Conservation (phyloP, 1,140 invertebrate species). For the Ceratina australensis region DNA sequence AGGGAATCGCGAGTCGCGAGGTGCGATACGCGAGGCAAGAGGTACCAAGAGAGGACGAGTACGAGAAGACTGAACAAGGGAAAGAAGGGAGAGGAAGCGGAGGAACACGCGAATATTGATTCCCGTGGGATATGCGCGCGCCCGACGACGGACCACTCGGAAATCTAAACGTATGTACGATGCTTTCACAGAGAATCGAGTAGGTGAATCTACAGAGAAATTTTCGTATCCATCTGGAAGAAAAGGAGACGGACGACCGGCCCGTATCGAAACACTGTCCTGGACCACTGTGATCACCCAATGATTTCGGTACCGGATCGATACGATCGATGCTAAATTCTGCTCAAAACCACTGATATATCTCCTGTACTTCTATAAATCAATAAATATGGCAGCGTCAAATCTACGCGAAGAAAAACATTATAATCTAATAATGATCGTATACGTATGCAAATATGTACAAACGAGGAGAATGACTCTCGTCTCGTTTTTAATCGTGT, state of each 20-base stretch:
- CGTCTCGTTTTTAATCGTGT: too few species aligned
- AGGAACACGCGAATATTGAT: slow-evolving; percentile 79
- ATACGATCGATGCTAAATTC: too few species aligned
- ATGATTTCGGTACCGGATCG: too few species aligned
- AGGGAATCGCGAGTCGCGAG: slow-evolving; percentile 48
- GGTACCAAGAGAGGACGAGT: slow-evolving; percentile 35
- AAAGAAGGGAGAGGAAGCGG: slow-evolving; percentile 43
- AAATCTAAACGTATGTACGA: slow-evolving; percentile 65
- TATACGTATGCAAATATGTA: too few species aligned
- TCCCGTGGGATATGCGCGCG: slow-evolving; percentile 77
- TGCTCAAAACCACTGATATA: too few species aligned
- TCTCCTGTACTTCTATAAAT: too few species aligned
- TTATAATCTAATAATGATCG: too few species aligned
- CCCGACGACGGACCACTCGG: slow-evolving; percentile 64
- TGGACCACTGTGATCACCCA: too few species aligned
- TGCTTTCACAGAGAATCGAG: slow-evolving; percentile 51
- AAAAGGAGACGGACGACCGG: not conserved
- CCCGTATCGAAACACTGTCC: too few species aligned
- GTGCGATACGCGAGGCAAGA: slow-evolving; percentile 33
- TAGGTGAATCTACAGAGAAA: slow-evolving; percentile 2
- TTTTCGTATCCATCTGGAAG: slow-evolving; percentile 21
- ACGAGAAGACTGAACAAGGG: slow-evolving; percentile 44
- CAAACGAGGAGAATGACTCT: too few species aligned
- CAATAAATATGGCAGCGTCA: too few species aligned
- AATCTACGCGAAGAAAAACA: too few species aligned